phyloP scores from a whole-genome alignment of 2,888 invertebrate genomes.

The Ischnus inquisitorius region DNA sequence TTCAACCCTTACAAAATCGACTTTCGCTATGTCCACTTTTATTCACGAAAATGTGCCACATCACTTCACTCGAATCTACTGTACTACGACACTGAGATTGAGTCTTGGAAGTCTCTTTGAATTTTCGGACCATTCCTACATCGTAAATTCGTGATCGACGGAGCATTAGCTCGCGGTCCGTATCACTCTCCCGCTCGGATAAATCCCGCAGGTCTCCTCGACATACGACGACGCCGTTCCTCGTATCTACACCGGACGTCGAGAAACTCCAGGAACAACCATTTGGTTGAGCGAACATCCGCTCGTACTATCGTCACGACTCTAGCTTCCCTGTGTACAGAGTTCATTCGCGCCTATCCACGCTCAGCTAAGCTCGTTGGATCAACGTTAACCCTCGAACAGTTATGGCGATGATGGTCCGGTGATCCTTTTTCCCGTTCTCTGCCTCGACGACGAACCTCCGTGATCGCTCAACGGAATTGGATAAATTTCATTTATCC shows the following conservation, averaged over 20 bases:
- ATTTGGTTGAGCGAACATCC: constrained; percentile 58
- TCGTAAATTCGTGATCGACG: constrained; percentile 54
- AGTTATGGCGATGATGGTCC: constrained; percentile 59
- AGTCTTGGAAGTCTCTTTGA: constrained; percentile 35
- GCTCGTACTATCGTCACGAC: neutral
- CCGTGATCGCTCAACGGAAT: constrained; percentile 11
- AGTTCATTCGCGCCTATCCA: constrained; percentile 52
- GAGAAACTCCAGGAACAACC: constrained; percentile 61
- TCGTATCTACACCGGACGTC: constrained; percentile 57
- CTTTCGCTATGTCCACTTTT: neutral
- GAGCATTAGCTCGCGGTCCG: constrained; percentile 47
- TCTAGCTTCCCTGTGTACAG: constrained; percentile 36
- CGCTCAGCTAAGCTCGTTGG: constrained; percentile 52
- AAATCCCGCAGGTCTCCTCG: constrained; percentile 59
- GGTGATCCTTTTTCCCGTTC: constrained; percentile 28
- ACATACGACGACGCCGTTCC: constrained; percentile 40
- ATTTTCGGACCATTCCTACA: constrained; percentile 48
- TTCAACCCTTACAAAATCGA: neutral
- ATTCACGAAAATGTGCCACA: neutral
- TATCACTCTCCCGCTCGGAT: constrained; percentile 32
- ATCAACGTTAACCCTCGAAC: constrained; percentile 60
- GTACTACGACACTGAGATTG: constrained; percentile 1
- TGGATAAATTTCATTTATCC: neutral
- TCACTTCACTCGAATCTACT: constrained; percentile 7
- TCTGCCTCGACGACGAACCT: neutral